Base-by-base conservation (phyloP, 2,888 invertebrate genomes). In the Escarpia spicata region DNA sequence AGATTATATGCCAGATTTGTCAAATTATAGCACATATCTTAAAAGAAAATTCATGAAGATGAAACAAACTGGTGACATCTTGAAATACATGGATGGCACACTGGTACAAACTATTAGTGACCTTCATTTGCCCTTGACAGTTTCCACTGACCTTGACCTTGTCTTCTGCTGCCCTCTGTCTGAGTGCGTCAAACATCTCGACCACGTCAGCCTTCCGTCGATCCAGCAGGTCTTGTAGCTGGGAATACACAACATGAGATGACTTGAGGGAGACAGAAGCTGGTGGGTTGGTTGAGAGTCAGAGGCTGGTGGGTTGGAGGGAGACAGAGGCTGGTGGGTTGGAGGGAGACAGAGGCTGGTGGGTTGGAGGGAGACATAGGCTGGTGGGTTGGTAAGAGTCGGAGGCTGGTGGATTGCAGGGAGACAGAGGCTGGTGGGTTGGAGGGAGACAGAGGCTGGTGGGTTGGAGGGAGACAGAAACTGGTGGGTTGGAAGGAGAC, bases 181-280 rank as follows among this genome's bases (percentile, higher is more conserved):
- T 75, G 6, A 75, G 75, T n/a, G n/a, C 2, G 75, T 75, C 75
- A 75, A 75, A 75, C 75, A 75, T 75, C 75, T 75, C 75, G 75
- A 75, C 75, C 75, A 75, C 75, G n/a, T 75, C 75, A 19, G 75
- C 75, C 75, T 75, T 75, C 75, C 75, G 75, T 75, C 75, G 19
- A 26, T 75, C 75, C 26, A 75, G 75, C 4, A 75, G n/a, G 26
- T 75, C 75, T 26, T 75, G 75, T 15, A 75, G 26, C 75, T 75
- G 75, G 6, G 52, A 26, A 75, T 26, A 26, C n/a, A 26, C 6
- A 26, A 75, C 19, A 75, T 6, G 19, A 26, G n/a, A 52, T 52
- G 52, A 9, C 9, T 52, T 9, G 52, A 15, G 9, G 52, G 52
- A 52, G 52, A 52, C 52, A 52, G 52, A 52, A 9, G 15, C 52